Percentiles rank a stretch among this genome's conserved stretches.
These are phyloP conservation scores for Terrapene triunguis DNA, from an alignment of 2,113 vertebrate species.

Conservation along the genomic window DNA sequence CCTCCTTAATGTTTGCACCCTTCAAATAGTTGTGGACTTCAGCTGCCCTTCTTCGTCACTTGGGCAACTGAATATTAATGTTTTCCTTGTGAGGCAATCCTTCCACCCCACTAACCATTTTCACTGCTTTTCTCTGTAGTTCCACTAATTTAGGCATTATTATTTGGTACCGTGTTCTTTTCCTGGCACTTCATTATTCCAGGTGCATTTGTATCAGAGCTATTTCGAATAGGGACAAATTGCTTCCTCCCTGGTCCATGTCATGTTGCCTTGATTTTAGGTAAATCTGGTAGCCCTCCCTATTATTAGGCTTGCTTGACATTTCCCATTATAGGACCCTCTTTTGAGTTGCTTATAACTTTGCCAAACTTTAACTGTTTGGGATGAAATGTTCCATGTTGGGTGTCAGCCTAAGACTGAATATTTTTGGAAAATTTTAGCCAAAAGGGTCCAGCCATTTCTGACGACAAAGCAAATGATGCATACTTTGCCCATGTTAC, in stretches of 20 bases:
- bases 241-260: fast-evolving
- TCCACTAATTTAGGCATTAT: fast-evolving
- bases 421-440: background rate
- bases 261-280: background rate
- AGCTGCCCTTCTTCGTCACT: background rate
- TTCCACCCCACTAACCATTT: background rate
- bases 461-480: background rate
- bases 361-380: fast-evolving
- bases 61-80: background rate
- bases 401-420: background rate
- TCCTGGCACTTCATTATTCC: background rate
- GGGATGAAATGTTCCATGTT: background rate
- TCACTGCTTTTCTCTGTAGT: background rate
- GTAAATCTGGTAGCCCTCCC: background rate
- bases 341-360: background rate
- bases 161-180: background rate
- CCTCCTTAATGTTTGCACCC: background rate
- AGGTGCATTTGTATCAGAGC: background rate
- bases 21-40: background rate
- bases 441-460: background rate
- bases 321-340: background rate
- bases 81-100: background rate
- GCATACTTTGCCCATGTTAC: background rate
- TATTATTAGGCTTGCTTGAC: background rate
- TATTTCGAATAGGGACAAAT: background rate